A percentile compares a stretch with the other conserved stretches of the same genome.
These are phyloP conservation scores for Crepidodera aurea DNA, from an alignment of 2,888 invertebrate genomes.

Conservation along the genomic window DNA sequence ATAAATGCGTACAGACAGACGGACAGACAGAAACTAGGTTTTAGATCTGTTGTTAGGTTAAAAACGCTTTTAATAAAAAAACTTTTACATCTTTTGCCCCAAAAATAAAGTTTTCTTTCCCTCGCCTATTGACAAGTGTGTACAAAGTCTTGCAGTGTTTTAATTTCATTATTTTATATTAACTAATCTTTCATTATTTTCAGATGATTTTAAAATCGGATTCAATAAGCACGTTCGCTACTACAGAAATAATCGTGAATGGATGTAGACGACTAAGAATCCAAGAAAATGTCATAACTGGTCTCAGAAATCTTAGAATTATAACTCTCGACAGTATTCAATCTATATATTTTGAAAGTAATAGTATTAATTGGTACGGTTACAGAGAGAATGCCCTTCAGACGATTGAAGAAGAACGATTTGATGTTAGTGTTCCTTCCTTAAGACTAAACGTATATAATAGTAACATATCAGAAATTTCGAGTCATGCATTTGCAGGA, in stretches of 20 bases:
- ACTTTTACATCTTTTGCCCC: too few species aligned
- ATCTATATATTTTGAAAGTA: conserved; percentile 69
- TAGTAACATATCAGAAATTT: conserved; percentile 60
- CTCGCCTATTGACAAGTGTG: too few species aligned
- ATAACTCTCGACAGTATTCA: conserved; percentile 71
- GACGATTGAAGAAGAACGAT: conserved; percentile 48
- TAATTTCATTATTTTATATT: conserved; percentile 1
- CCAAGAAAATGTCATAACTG: conserved; percentile 66
- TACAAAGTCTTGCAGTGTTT: too few species aligned
- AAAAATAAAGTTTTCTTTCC: too few species aligned
- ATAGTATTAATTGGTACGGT: conserved; percentile 68
- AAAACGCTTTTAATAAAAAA: too few species aligned
- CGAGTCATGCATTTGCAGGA: conserved; percentile 72
- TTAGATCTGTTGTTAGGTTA: too few species aligned
- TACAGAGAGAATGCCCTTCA: conserved; percentile 47
- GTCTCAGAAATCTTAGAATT: conserved; percentile 69
- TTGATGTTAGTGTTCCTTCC: conserved; percentile 53
- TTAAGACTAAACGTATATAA: conserved; percentile 61
- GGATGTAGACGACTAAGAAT: conserved; percentile 72
- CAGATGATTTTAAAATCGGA: conserved; percentile 53
- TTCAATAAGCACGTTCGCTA: conserved; percentile 53
- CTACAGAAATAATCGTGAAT: conserved; percentile 66
- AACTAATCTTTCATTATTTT: too few species aligned
- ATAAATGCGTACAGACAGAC: too few species aligned
- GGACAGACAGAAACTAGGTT: too few species aligned